Evolutionary conservation across 1,140 invertebrate genomes (phyloP).

Genomic region (Ooceraea biroi): DNA sequence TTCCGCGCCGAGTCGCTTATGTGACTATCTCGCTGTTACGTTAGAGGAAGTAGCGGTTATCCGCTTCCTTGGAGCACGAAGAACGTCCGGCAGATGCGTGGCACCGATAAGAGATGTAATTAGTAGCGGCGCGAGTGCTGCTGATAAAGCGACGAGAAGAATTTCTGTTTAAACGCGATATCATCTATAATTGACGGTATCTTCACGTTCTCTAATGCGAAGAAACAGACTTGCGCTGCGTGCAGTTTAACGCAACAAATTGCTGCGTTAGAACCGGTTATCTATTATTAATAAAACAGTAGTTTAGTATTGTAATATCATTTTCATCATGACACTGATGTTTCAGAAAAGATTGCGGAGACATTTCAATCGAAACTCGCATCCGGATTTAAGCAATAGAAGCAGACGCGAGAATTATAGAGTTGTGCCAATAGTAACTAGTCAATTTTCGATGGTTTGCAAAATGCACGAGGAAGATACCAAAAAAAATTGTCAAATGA

Average conservation of each 20-base stretch:
- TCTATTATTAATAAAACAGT: slow-evolving; percentile 6
- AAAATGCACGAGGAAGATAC: slow-evolving; percentile 14
- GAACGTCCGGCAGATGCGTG: slow-evolving; percentile 22
- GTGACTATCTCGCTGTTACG: slow-evolving; percentile 19
- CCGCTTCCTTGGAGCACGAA: background rate
- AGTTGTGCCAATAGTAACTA: background rate
- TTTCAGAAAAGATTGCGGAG: slow-evolving; percentile 8
- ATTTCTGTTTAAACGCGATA: slow-evolving; percentile 39
- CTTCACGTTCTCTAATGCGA: background rate
- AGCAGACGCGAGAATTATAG: slow-evolving; percentile 6
- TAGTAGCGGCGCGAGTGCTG: background rate
- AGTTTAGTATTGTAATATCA: background rate
- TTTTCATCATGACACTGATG: background rate
- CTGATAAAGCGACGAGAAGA: slow-evolving; percentile 27
- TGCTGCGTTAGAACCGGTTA: background rate
- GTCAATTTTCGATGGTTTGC: background rate
- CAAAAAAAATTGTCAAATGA: background rate
- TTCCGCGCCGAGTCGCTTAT: slow-evolving; percentile 29
- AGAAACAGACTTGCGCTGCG: background rate
- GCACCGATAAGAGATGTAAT: slow-evolving; percentile 43
- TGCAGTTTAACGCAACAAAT: background rate
- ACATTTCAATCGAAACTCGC: background rate
- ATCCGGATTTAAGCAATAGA: background rate
- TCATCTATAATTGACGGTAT: background rate
- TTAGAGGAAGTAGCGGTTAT: slow-evolving; percentile 22